Percentiles rank a stretch among this genome's conserved stretches.
phyloP scores from a whole-genome alignment of 2,113 vertebrate species.

The Saccopteryx bilineata region DNA sequence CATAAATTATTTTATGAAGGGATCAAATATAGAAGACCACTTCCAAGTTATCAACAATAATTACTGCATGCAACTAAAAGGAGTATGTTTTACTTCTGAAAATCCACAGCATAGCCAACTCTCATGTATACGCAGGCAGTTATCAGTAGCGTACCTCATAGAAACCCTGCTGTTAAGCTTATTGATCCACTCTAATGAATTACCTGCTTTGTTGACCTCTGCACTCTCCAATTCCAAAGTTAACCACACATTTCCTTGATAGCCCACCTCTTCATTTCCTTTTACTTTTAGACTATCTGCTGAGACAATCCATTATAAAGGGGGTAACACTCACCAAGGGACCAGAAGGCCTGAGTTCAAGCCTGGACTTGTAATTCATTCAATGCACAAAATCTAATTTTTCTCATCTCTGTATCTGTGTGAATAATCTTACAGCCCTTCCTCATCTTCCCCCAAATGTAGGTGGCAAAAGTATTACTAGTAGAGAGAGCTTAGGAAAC shows the following conservation, averaged over 20 bases:
- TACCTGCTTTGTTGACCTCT: slow-evolving; percentile 50
- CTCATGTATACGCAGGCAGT: background rate
- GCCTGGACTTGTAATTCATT: slow-evolving; percentile 20
- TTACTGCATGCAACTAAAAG: background rate
- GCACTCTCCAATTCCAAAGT: background rate
- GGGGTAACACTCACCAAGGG: background rate
- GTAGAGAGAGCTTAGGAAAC: slow-evolving; percentile 30
- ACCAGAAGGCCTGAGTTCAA: background rate
- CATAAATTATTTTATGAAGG: slow-evolving; percentile 56
- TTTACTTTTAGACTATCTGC: slow-evolving; percentile 1
- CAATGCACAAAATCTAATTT: background rate
- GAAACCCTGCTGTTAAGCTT: slow-evolving; percentile 10
- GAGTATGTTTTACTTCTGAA: background rate
- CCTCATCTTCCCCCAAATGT: background rate
- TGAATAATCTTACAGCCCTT: background rate
- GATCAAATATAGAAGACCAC: slow-evolving; percentile 25
- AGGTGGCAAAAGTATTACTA: background rate
- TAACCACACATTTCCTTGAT: background rate
- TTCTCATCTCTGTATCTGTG: background rate
- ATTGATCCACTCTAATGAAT: slow-evolving; percentile 37
- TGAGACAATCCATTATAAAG: background rate
- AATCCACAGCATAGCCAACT: background rate
- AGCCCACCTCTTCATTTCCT: background rate
- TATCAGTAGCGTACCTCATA: background rate
- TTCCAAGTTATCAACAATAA: background rate